Evolutionary conservation across 2,888 invertebrate species (phyloP), one percentile per base, ranked within the genome.

Genomic region (Macaria liturata): DNA sequence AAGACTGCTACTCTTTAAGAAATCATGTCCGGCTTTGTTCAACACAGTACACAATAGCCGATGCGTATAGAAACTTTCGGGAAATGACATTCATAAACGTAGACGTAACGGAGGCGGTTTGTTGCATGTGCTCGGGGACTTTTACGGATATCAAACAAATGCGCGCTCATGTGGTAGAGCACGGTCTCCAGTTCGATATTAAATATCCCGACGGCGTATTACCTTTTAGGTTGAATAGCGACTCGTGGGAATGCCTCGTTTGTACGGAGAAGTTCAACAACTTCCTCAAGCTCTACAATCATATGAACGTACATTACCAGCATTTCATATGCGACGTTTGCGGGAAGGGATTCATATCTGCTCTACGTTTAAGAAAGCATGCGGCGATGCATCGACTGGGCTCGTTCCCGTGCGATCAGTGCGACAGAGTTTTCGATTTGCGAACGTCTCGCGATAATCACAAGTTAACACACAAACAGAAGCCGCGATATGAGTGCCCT

Each of bases 291-390:
- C 72, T 91, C 0, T 90, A 90, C 62, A 88, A 91, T 58, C 91
- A 91, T 44, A 91, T 91, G 89, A 91, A 91, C 52, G 58, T 76
- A 0, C 91, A 91, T 60, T 91, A 91, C 39, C 90, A 91, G 61
- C 84, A 90, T 67, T 88, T 88, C 32, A 90, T 91, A 46, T 91
- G 91, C 61, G 78, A 88, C 0, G 86, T 78, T 3, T 91, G 91
- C 56, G 91, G 91, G 0, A 91, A 91, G 63, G 91, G 89, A 0
- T 91, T 83, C 55, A 89, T 90, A 88, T 88, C 91, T 0, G 86
- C 84, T 1, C 81, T 81, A 0, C 76, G 91, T 30, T 56, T 91
- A 53, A 79, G 89, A n/a, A 90, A 88, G 65, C 91, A 91, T 68
- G 83, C 85, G 0, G 89, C 89, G 68, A 83, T 86, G 0, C 91